Evolutionary conservation across 2,113 vertebrate species (phyloP).

Genomic region (Cygnus buccinator): DNA sequence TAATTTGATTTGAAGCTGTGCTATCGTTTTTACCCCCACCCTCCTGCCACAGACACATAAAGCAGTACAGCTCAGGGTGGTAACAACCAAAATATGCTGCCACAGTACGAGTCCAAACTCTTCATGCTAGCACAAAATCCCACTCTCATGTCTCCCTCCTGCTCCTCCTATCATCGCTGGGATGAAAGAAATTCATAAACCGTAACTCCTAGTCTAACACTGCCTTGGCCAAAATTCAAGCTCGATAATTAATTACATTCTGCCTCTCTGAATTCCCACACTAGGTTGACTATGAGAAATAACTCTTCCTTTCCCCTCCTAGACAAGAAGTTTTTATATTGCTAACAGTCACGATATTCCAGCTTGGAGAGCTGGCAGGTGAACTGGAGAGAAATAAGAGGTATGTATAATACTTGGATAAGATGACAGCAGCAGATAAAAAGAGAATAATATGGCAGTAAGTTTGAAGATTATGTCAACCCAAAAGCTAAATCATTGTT

Average conservation of each 20-base stretch:
- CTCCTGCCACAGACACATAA: constrained; percentile 16
- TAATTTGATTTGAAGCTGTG: background rate
- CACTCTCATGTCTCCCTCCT: background rate
- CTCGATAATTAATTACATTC: constrained; percentile 49
- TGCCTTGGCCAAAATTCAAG: constrained; percentile 47
- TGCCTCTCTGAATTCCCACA: constrained; percentile 48
- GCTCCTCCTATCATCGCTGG: constrained; percentile 22
- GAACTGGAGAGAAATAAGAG: constrained; percentile 13
- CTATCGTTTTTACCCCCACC: constrained; percentile 5
- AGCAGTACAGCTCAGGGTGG: background rate
- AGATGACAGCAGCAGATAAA: background rate
- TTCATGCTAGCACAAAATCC: background rate
- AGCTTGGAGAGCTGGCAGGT: background rate
- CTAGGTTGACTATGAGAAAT: constrained; percentile 16
- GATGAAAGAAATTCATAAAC: constrained; percentile 43
- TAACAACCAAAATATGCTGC: background rate
- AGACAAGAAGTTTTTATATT: constrained; percentile 2
- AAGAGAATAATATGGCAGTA: background rate
- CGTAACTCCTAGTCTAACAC: background rate
- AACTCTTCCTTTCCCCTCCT: background rate
- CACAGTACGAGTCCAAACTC: constrained; percentile 9
- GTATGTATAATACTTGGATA: background rate
- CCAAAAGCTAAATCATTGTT: constrained; percentile 4
- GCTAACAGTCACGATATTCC: constrained; percentile 17
- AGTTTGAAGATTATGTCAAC: background rate